A percentile compares a stretch with the other conserved stretches of the same genome.
phyloP scores from a whole-genome alignment of 1,140 invertebrate species.

The Helicoverpa zea region DNA sequence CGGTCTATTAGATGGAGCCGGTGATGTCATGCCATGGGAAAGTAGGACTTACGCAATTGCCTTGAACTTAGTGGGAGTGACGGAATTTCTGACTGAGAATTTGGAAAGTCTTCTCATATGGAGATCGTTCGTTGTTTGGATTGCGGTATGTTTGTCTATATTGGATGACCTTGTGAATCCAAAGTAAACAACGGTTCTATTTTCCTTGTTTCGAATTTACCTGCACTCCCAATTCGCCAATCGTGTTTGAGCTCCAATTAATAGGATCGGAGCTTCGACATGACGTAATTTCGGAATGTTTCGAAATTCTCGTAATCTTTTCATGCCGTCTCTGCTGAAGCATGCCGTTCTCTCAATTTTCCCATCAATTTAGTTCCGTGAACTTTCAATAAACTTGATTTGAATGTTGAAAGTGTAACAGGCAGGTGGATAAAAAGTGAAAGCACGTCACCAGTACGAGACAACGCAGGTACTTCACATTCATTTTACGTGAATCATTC shows the following conservation, averaged over 20 bases:
- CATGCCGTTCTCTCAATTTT: conserved; percentile 8
- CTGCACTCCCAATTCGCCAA: background rate
- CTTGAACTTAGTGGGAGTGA: background rate
- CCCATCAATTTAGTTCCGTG: conserved; percentile 20
- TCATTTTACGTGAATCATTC: conserved; percentile 16
- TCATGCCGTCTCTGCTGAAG: background rate
- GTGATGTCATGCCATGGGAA: conserved; percentile 15
- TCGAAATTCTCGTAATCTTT: background rate
- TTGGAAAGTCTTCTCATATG: background rate
- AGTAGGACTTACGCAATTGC: background rate
- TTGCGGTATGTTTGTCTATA: too few relatives aligned
- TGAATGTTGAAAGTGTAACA: conserved; percentile 35
- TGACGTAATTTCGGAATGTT: background rate
- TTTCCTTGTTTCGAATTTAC: background rate
- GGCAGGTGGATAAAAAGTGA: conserved; percentile 33
- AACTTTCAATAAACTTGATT: conserved; percentile 19
- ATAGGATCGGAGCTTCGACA: background rate
- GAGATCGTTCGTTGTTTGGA: background rate
- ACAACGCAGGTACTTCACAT: conserved; percentile 9
- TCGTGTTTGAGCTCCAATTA: background rate
- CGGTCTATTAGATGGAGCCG: conserved; percentile 3
- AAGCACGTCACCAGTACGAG: background rate
- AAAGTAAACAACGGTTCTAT: too few relatives aligned
- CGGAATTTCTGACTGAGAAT: background rate
- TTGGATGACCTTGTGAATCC: too few relatives aligned